Conservation (phyloP, 1,140 invertebrate species). For the Drosophila asahinai region DNA sequence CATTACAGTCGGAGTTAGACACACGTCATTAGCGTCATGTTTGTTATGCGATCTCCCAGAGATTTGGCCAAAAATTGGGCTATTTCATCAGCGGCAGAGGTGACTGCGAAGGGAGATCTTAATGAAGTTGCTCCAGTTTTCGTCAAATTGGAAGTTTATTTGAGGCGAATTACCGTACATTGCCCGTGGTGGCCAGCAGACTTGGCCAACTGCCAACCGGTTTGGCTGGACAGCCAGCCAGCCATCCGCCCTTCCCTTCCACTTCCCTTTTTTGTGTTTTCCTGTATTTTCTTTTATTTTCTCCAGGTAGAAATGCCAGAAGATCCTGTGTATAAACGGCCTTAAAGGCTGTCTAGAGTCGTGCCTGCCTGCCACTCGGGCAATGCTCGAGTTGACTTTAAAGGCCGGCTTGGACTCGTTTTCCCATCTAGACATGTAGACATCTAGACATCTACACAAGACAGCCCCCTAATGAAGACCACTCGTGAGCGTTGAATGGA, state of each 20-base stretch:
- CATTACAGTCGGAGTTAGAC: slow-evolving; percentile 40
- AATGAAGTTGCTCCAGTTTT: slow-evolving; percentile 78
- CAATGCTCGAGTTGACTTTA: slow-evolving; percentile 51
- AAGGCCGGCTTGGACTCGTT: slow-evolving; percentile 44
- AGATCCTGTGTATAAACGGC: slow-evolving; percentile 75
- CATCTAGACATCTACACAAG: slow-evolving; percentile 38
- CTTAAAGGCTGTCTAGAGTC: slow-evolving; percentile 62
- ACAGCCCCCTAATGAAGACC: slow-evolving; percentile 76
- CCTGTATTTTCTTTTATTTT: slow-evolving; percentile 16
- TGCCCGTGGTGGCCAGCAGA: slow-evolving; percentile 15
- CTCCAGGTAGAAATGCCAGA: slow-evolving; percentile 9
- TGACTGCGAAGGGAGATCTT: slow-evolving; percentile 24
- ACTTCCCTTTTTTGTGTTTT: neutral
- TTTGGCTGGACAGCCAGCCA: slow-evolving; percentile 20
- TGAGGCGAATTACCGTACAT: slow-evolving; percentile 49
- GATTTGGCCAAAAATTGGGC: slow-evolving; percentile 62
- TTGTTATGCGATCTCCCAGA: slow-evolving; percentile 72
- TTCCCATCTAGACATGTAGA: slow-evolving; percentile 34
- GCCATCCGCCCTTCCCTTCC: neutral
- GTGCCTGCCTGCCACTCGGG: slow-evolving; percentile 32
- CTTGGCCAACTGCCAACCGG: slow-evolving; percentile 50
- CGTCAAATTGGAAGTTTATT: slow-evolving; percentile 73
- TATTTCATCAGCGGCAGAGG: slow-evolving; percentile 60
- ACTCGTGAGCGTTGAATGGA: slow-evolving; percentile 55
- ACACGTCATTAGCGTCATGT: slow-evolving; percentile 73